A percentile compares a stretch with the other conserved stretches of the same genome.
phyloP scores from a whole-genome alignment of 1,140 invertebrate genomes.

The Megalopta genalis region DNA sequence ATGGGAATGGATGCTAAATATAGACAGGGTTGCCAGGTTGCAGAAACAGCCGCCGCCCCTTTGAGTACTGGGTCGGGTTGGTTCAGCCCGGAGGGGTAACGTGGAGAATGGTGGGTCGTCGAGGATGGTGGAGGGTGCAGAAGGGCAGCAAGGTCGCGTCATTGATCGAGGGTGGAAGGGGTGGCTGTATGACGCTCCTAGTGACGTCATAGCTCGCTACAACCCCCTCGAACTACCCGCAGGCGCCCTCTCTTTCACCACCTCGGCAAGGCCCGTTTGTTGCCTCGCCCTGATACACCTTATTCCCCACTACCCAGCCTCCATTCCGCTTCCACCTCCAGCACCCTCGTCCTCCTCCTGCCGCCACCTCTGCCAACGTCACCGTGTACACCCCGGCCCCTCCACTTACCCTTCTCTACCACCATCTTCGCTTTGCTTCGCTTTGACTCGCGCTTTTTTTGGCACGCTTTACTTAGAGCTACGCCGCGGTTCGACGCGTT shows the following conservation, averaged over 20 bases:
- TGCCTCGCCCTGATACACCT: conserved; percentile 59
- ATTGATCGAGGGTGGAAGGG: conserved; percentile 74
- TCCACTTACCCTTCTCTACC: neutral
- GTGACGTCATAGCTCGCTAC: conserved; percentile 77
- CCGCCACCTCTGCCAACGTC: neutral
- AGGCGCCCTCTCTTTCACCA: conserved; percentile 64
- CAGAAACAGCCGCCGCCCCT: conserved; percentile 80
- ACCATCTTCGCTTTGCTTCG: conserved; percentile 22
- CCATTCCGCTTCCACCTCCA: neutral
- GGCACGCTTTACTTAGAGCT: conserved; percentile 42
- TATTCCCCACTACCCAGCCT: conserved; percentile 19
- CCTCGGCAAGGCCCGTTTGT: conserved; percentile 55
- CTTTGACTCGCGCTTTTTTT: conserved; percentile 44
- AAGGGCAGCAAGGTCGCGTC: conserved; percentile 77
- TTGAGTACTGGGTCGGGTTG: conserved; percentile 72
- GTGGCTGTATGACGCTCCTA: conserved; percentile 74
- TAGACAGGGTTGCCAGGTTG: conserved; percentile 80
- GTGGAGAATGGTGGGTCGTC: conserved; percentile 38
- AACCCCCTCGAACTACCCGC: conserved; percentile 67
- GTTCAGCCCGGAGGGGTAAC: conserved; percentile 55
- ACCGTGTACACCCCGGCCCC: neutral
- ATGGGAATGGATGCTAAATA: conserved; percentile 77
- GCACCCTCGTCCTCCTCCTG: too few species aligned
- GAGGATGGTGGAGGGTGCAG: conserved; percentile 34
- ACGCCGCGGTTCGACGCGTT: conserved; percentile 38